phyloP scores from a whole-genome alignment of 37 sponge, comb jelly and placozoan genomes.

The Geodia barretti region DNA sequence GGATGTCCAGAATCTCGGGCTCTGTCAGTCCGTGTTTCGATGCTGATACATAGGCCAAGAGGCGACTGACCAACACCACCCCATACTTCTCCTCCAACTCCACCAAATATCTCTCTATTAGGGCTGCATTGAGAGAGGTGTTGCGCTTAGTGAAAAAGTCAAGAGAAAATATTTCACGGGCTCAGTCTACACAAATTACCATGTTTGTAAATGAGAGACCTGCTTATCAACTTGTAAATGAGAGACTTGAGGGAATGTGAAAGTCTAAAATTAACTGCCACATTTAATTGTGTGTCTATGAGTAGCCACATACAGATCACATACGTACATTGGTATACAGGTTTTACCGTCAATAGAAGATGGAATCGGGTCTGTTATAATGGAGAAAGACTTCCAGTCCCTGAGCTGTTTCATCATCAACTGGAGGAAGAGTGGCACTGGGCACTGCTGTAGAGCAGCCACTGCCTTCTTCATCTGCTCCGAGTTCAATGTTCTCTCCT shows the following conservation, averaged over 20 bases:
- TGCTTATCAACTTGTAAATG: background rate
- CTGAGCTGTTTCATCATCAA: slow-evolving; percentile 20
- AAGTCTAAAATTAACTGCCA: no score
- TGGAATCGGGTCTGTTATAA: background rate
- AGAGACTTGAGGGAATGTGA: background rate
- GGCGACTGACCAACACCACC: slow-evolving; percentile 22
- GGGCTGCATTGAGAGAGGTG: slow-evolving; percentile 8
- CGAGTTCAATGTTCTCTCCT: slow-evolving; percentile 29
- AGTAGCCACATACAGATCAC: background rate
- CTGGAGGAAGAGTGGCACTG: slow-evolving; percentile 57
- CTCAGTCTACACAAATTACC: background rate
- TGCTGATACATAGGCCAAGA: slow-evolving; percentile 54
- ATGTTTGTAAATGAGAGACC: background rate
- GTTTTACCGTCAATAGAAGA: background rate
- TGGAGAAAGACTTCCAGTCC: slow-evolving; percentile 42
- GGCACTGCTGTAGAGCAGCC: slow-evolving; percentile 21
- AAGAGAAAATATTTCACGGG: background rate
- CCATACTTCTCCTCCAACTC: slow-evolving; percentile 48
- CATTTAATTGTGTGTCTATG: no score
- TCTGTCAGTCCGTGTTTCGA: slow-evolving; percentile 73
- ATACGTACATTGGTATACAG: background rate
- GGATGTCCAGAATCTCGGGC: slow-evolving; percentile 70
- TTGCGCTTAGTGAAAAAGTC: no score
- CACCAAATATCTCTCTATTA: slow-evolving; percentile 27
- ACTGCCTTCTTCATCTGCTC: slow-evolving; percentile 39